These are phyloP conservation scores for Nebria brevicollis DNA, from an alignment of 2,888 invertebrate species.

Conservation along the genomic window DNA sequence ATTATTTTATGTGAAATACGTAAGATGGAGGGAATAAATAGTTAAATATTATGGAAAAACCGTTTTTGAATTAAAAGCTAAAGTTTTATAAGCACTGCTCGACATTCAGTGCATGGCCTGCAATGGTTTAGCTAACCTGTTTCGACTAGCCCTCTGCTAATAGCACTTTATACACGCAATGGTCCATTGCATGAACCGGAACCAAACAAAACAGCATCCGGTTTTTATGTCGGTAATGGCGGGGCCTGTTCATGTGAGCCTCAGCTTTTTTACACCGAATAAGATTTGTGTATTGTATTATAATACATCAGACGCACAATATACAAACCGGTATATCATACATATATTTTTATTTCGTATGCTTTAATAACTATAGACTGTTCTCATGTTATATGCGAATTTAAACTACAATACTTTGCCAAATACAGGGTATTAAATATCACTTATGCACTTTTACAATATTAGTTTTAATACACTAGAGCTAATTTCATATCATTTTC, in stretches of 20 bases:
- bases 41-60: neutral
- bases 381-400: constrained; percentile 3
- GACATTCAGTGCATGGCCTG: constrained; percentile 14
- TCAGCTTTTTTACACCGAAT: constrained; percentile 15
- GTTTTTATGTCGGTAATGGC: constrained; percentile 50
- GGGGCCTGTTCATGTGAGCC: constrained; percentile 28
- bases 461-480: too few species aligned
- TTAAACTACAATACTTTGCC: neutral
- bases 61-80: neutral
- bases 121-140: constrained; percentile 38
- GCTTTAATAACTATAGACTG: constrained; percentile 35
- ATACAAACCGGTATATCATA: constrained; percentile 32
- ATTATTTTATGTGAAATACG: too few species aligned
- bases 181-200: constrained; percentile 56
- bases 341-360: constrained; percentile 21
- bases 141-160: constrained; percentile 36
- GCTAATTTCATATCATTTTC: too few species aligned
- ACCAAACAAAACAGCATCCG: constrained; percentile 60
- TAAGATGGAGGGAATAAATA: neutral
- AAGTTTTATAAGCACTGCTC: constrained; percentile 40
- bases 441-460: too few species aligned
- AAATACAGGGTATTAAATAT: neutral
- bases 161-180: constrained; percentile 51
- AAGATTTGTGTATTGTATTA: constrained; percentile 20
- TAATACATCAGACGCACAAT: neutral